Base-by-base conservation (phyloP, 2,113 vertebrate genomes). In the Ptilonorhynchus violaceus region DNA sequence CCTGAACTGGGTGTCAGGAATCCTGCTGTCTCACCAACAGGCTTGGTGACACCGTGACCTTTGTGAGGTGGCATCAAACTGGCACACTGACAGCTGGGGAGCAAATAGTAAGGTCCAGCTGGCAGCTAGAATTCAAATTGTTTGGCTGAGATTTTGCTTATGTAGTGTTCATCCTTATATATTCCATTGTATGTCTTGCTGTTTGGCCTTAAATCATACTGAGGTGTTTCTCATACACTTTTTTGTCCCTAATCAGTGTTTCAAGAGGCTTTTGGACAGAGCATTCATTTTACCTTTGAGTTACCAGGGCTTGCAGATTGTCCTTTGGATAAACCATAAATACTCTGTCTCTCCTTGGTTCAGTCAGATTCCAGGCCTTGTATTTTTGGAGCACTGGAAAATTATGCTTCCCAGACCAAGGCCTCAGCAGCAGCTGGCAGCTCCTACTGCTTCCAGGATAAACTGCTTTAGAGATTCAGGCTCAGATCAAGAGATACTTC, bases 401-500 rank as follows among this genome's bases (percentile, higher is more conserved):
- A 35, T 85, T 66, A 6, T 33, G 25, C 33, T 94, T 60, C 78
- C 64, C 70, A 63, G 68, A 46, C 33, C 37, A 33, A 67, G 81
- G 55, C 37, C 56, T 93, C 18, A 1, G 5, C 44, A 49, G 46
- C 33, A 68, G 53, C 92, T 52, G 49, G 58, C 66, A 69, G 20
- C 66, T 94, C 69, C 81, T 33, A 12, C 60, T 87, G 50, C 85
- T 90, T 69, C 53, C 82, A 80, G 6, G 49, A 11, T 46, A 5
- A 41, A 39, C 72, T 91, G n/a, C 58, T 83, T 24, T 21, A 91
- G 55, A 88, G 85, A 69, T 77, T 92, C 83, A 84, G 92, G 52
- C 76, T 42, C 77, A 92, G 91, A 74, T 94, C 37, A 46, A 60
- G 78, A 93, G 85, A 93, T 78, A 72, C 42, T 92, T 87, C 69